A percentile compares a stretch with the other conserved stretches of the same genome.
phyloP scores from a whole-genome alignment of 2,797 vertebrate species.

The Halcyon leucocephala region DNA sequence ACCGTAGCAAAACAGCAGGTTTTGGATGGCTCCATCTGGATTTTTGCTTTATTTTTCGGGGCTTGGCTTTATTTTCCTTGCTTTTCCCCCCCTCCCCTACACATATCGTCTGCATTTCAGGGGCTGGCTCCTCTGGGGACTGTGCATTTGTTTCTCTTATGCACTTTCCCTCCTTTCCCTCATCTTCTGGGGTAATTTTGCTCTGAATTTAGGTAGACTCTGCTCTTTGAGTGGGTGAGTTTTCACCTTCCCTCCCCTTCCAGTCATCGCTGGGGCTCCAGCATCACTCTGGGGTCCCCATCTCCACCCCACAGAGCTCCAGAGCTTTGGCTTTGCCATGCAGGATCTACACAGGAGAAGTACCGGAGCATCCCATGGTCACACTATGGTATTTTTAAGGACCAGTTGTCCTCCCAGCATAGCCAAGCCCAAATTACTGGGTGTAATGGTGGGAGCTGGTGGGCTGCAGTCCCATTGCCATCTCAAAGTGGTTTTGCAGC shows the following conservation, averaged over 20 bases:
- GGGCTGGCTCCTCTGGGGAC: not conserved
- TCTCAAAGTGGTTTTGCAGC: not conserved
- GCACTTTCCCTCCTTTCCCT: not conserved
- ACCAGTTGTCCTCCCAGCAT: not conserved
- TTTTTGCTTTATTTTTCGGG: not conserved
- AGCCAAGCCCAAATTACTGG: rapidly evolving
- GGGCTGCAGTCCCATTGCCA: not conserved
- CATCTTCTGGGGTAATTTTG: not conserved
- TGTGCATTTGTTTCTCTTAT: not conserved
- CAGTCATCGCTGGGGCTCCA: not conserved
- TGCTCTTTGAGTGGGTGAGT: rapidly evolving
- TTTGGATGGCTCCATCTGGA: conserved; percentile 44
- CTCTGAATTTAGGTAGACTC: not conserved
- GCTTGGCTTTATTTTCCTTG: not conserved
- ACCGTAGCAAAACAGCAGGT: not conserved
- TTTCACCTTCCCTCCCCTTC: not conserved
- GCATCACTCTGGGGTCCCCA: rapidly evolving
- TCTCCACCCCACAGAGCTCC: not conserved
- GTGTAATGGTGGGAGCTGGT: not conserved
- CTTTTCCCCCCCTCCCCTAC: not conserved
- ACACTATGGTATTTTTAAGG: not conserved
- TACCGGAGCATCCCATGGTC: not conserved
- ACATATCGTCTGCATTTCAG: not conserved
- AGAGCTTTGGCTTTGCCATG: not conserved
- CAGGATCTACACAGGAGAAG: not conserved